These are phyloP conservation scores for Drosophila auraria DNA, from an alignment of 1,140 invertebrate species.

Conservation along the genomic window DNA sequence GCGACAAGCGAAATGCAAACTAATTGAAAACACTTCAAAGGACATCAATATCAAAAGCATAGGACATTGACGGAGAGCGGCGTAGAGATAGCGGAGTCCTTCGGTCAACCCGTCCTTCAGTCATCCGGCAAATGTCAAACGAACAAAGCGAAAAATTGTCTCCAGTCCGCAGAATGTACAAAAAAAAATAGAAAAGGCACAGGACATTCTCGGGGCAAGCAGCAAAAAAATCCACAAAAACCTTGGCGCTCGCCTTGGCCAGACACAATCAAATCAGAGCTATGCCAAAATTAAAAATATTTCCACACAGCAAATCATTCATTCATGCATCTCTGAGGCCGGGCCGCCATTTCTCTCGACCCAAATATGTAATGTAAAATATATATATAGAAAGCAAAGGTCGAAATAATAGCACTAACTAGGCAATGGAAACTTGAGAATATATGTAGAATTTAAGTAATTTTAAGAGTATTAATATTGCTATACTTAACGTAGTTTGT, in stretches of 20 bases:
- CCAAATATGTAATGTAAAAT: constrained; percentile 20
- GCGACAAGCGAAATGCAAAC: constrained; percentile 61
- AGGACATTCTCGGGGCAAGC: constrained; percentile 25
- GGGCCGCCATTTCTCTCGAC: neutral
- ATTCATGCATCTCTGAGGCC: constrained; percentile 20
- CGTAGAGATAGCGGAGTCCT: constrained; percentile 4
- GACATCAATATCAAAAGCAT: constrained; percentile 58
- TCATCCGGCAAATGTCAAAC: constrained; percentile 55
- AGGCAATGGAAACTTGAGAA: neutral
- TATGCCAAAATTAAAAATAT: constrained; percentile 65
- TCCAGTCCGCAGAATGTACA: constrained; percentile 35
- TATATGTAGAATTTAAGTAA: neutral
- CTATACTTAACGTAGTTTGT: no score
- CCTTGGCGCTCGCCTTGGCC: constrained; percentile 18
- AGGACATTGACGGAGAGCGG: constrained; percentile 18
- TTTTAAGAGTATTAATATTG: no score
- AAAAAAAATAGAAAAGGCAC: constrained; percentile 6
- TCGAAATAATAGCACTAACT: neutral
- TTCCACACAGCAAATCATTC: constrained; percentile 41
- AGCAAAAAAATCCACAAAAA: constrained; percentile 21
- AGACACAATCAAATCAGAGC: constrained; percentile 58
- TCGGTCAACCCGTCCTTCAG: constrained; percentile 41
- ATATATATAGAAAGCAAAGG: constrained; percentile 6
- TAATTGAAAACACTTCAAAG: constrained; percentile 75
- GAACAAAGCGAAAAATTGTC: constrained; percentile 57